Conservation (phyloP, 2,113 vertebrate genomes). For the Myanophis thanlyinensis region DNA sequence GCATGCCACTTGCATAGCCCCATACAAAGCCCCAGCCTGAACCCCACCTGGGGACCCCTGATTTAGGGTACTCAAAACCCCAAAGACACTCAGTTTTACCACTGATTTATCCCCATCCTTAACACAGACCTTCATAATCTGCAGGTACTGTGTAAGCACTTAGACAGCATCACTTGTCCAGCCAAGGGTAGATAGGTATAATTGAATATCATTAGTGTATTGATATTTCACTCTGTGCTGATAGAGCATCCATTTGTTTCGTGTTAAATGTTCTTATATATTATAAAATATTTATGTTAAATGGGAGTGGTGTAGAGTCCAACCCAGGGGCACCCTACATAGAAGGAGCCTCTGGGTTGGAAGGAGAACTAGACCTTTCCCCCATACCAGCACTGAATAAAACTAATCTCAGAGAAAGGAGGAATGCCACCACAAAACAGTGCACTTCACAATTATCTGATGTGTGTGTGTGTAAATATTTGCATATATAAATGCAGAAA, state of each 20-base stretch:
- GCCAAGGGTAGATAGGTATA: not conserved
- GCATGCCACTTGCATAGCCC: not conserved
- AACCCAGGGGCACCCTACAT: not conserved
- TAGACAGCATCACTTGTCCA: not conserved
- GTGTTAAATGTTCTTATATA: not conserved
- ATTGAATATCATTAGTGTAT: not conserved
- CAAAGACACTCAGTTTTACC: not conserved
- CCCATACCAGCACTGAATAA: not conserved
- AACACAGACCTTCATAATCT: not conserved
- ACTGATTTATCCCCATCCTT: not conserved
- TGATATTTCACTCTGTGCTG: not conserved
- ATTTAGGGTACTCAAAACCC: not conserved
- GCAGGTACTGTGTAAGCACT: not conserved
- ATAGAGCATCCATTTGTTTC: not conserved
- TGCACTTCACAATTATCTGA: not conserved
- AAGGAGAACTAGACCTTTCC: not conserved
- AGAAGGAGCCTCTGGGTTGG: not conserved
- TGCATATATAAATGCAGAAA: not conserved
- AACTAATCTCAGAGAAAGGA: not conserved
- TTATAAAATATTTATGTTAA: not conserved
- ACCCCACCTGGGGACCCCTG: not conserved
- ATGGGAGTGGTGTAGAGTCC: not conserved
- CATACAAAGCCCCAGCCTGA: not conserved
- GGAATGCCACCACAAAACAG: not conserved
- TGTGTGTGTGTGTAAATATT: not conserved